Evolutionary conservation across 2,797 vertebrate genomes (phyloP).

Genomic region (Phrynocephalus forsythii): DNA sequence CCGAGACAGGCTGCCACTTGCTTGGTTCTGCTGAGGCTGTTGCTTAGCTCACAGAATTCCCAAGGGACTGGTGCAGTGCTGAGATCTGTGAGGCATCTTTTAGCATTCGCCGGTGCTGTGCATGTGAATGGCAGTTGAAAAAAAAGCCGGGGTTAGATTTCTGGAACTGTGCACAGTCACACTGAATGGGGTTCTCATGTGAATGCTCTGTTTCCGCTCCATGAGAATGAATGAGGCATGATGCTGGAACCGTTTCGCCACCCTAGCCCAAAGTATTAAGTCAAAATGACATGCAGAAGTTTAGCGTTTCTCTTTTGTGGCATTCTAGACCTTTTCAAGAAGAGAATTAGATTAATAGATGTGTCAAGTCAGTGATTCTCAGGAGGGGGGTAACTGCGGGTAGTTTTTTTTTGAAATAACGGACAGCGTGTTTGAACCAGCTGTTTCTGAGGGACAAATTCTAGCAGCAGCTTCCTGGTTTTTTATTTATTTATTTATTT

Average conservation of each 20-base stretch:
- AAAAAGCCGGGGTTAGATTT: slow-evolving; percentile 46
- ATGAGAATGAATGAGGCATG: slow-evolving; percentile 43
- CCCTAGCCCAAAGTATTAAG: background rate
- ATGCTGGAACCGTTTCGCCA: slow-evolving; percentile 37
- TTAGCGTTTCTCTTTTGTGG: slow-evolving; percentile 6
- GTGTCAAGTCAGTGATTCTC: too few species aligned
- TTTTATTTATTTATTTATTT: too few species aligned
- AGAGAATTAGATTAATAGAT: background rate
- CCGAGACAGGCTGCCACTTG: slow-evolving; percentile 36
- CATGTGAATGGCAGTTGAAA: slow-evolving; percentile 37
- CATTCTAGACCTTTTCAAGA: slow-evolving; percentile 28
- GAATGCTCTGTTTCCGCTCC: slow-evolving; percentile 55
- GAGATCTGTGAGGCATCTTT: slow-evolving; percentile 34
- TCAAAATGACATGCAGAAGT: background rate
- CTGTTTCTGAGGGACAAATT: background rate
- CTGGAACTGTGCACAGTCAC: slow-evolving; percentile 39
- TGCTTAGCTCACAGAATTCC: slow-evolving; percentile 10
- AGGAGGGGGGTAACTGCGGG: too few species aligned
- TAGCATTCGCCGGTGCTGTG: slow-evolving; percentile 15
- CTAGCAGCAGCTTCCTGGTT: background rate
- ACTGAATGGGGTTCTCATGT: slow-evolving; percentile 46
- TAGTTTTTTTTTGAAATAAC: slow-evolving; percentile 16
- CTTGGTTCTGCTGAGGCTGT: slow-evolving; percentile 47
- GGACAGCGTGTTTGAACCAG: slow-evolving; percentile 4
- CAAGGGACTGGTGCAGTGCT: slow-evolving; percentile 46